These are phyloP conservation scores for Anthoptus insignis DNA, from an alignment of 2,888 invertebrate genomes.

Conservation along the genomic window DNA sequence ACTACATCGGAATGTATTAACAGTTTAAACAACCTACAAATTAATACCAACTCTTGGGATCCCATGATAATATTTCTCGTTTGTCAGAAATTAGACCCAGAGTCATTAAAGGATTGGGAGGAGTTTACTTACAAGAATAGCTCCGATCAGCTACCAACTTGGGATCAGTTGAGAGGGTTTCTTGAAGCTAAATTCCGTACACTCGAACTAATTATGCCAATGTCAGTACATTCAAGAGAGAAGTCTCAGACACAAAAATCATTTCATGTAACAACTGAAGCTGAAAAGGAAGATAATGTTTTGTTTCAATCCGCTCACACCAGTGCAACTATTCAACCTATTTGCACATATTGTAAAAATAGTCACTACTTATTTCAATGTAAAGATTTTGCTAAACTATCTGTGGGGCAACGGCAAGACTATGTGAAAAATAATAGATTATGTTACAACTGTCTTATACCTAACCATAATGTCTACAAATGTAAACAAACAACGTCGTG, in stretches of 20 bases:
- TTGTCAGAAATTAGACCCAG: constrained; percentile 42
- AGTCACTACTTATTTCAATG: constrained; percentile 37
- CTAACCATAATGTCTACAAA: constrained; percentile 34
- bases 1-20: constrained; percentile 38
- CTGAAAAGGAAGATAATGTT: neutral
- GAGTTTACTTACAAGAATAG: constrained; percentile 21
- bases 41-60: constrained; percentile 43
- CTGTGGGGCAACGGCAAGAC: constrained; percentile 18
- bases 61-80: constrained; percentile 40
- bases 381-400: constrained; percentile 34
- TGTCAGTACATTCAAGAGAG: constrained; percentile 9
- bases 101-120: constrained; percentile 43
- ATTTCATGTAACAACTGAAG: constrained; percentile 13
- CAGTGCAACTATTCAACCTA: constrained; percentile 10
- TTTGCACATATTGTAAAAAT: constrained; percentile 35
- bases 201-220: constrained; percentile 45
- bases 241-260: constrained; percentile 10
- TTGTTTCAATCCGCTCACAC: neutral
- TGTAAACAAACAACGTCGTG: constrained; percentile 42
- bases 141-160: constrained; percentile 35
- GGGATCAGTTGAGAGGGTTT: constrained; percentile 38
- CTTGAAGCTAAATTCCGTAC: constrained; percentile 50
- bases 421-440: constrained; percentile 30
- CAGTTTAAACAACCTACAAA: too few species aligned
- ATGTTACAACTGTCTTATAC: constrained; percentile 41